phyloP scores from a whole-genome alignment of 2,797 vertebrate species.

The Phrynocephalus vlangalii region DNA sequence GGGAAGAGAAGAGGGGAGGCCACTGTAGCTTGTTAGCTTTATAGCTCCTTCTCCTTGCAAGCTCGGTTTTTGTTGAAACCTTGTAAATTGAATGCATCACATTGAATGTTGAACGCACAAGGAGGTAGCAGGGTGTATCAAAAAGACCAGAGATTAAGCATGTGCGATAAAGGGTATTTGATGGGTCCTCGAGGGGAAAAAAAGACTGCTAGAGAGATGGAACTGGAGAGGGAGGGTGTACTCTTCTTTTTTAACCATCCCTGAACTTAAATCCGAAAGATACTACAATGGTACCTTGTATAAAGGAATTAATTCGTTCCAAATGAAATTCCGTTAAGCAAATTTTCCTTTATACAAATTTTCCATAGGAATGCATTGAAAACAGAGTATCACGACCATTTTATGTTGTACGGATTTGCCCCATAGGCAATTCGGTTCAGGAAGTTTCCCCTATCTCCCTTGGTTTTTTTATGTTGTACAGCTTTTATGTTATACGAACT shows the following conservation, averaged over 20 bases:
- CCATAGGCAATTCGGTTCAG: too few relatives aligned
- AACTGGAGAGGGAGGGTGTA: not conserved
- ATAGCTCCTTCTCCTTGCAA: constrained; percentile 54
- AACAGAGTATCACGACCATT: too few relatives aligned
- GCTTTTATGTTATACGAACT: too few relatives aligned
- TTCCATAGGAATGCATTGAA: too few relatives aligned
- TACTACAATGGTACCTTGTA: too few relatives aligned
- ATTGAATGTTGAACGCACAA: constrained; percentile 62
- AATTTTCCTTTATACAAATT: too few relatives aligned
- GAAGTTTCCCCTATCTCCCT: too few relatives aligned
- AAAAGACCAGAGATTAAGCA: constrained; percentile 73
- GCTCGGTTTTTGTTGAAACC: constrained; percentile 64
- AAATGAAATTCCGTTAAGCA: too few relatives aligned
- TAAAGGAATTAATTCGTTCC: too few relatives aligned
- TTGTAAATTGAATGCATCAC: constrained; percentile 66
- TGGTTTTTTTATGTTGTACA: too few relatives aligned
- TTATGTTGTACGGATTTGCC: too few relatives aligned
- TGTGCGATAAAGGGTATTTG: constrained; percentile 62
- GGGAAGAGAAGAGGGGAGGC: constrained; percentile 28
- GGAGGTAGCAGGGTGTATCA: constrained; percentile 72
- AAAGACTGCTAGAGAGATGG: constrained; percentile 39
- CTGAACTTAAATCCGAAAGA: too few relatives aligned
- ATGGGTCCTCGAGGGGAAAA: constrained; percentile 56
- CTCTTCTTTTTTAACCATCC: constrained; percentile 5
- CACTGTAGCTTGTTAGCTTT: constrained; percentile 57